These are phyloP conservation scores for Belonocnema kinseyi DNA, from an alignment of 1,140 invertebrate species.

Conservation along the genomic window DNA sequence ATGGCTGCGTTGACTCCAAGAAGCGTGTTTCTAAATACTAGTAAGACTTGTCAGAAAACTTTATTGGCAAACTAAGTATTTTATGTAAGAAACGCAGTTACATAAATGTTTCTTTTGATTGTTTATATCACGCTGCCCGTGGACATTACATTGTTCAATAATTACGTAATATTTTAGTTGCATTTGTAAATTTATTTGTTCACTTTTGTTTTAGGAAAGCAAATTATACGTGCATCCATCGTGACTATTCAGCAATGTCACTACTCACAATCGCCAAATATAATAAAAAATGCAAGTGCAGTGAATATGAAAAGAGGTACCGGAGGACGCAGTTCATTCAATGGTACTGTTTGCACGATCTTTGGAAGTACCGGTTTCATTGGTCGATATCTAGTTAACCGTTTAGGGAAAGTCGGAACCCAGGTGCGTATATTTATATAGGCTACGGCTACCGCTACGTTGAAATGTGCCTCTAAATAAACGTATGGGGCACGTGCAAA, in stretches of 20 bases:
- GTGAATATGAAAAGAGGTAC: constrained; percentile 87
- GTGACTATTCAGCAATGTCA: constrained; percentile 57
- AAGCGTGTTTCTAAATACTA: no score
- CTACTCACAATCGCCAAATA: constrained; percentile 61
- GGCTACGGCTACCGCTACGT: background rate
- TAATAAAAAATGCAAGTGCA: constrained; percentile 77
- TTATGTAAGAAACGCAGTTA: no score
- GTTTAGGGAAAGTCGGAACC: constrained; percentile 90
- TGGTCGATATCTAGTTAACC: constrained; percentile 90
- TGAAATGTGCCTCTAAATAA: no score
- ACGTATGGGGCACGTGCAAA: no score
- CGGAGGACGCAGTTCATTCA: constrained; percentile 96
- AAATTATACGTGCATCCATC: constrained; percentile 47
- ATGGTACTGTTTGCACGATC: constrained; percentile 96
- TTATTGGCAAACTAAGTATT: no score
- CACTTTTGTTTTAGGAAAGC: constrained; percentile 55
- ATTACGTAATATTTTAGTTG: background rate
- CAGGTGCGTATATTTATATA: constrained; percentile 78
- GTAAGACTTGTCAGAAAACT: no score
- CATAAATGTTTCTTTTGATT: no score
- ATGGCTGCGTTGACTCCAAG: no score
- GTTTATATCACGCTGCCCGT: no score
- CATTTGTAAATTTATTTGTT: background rate
- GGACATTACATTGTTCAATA: background rate
- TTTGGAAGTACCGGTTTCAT: constrained; percentile 95